Evolutionary conservation across 2,888 invertebrate genomes (phyloP).

Genomic region (Sialis fuliginosa): DNA sequence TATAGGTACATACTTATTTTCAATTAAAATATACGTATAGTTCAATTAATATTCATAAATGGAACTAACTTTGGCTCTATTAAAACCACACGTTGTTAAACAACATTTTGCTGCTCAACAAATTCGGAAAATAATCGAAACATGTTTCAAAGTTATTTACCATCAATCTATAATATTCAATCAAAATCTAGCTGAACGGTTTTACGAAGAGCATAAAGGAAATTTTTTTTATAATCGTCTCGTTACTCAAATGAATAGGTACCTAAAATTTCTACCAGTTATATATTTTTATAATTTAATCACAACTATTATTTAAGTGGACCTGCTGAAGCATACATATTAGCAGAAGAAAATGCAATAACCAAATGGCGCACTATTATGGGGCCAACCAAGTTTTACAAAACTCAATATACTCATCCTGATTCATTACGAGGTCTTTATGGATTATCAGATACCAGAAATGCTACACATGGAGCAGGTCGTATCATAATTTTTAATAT

Average conservation of each 20-base stretch:
- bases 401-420: constrained; percentile 61
- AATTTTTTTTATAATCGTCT: constrained; percentile 75
- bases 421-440: constrained; percentile 62
- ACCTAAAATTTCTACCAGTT: constrained; percentile 12
- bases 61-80: constrained; percentile 57
- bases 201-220: constrained; percentile 66
- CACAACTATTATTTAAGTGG: constrained; percentile 45
- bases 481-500: neutral
- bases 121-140: constrained; percentile 40
- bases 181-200: constrained; percentile 43
- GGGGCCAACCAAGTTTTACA: constrained; percentile 80
- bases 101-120: constrained; percentile 53
- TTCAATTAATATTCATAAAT: too few relatives aligned
- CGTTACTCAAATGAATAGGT: constrained; percentile 69
- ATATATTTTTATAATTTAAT: neutral
- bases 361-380: constrained; percentile 63
- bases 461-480: constrained; percentile 90
- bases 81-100: constrained; percentile 74
- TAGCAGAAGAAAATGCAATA: constrained; percentile 62
- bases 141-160: constrained; percentile 55
- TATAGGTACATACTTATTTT: too few relatives aligned
- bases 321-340: constrained; percentile 59
- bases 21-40: too few relatives aligned
- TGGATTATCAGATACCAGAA: constrained; percentile 86
- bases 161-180: constrained; percentile 45